Conservation (phyloP, 2,888 invertebrate genomes). For the Disparrhopalites patrizii region DNA sequence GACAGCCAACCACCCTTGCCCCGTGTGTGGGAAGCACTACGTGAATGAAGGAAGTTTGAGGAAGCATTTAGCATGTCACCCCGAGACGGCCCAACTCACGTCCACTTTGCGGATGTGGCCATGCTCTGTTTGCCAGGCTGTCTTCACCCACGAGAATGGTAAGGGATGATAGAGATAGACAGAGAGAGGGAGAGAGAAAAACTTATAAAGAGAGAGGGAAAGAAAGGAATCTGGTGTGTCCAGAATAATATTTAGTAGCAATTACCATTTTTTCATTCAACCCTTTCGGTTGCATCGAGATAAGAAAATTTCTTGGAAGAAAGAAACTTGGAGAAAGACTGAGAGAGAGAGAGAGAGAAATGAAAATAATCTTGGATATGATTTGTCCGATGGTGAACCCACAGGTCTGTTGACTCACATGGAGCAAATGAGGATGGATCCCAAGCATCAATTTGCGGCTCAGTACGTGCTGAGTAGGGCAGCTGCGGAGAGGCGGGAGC, state of each 20-base stretch:
- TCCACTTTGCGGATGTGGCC: conserved; percentile 88
- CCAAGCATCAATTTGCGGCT: conserved; percentile 91
- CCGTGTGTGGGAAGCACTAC: conserved; percentile 92
- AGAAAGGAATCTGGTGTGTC: too few relatives aligned
- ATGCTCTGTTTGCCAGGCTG: conserved; percentile 90
- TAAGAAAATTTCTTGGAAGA: neutral
- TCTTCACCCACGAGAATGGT: conserved; percentile 93
- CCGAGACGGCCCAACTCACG: conserved; percentile 80
- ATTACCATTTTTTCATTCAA: too few relatives aligned
- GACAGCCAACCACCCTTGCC: conserved; percentile 91
- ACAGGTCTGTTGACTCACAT: conserved; percentile 85
- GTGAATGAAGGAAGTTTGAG: conserved; percentile 89
- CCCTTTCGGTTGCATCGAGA: too few relatives aligned
- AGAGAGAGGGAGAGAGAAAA: too few relatives aligned
- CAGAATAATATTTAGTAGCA: neutral
- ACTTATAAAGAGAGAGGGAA: neutral
- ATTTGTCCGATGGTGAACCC: too few relatives aligned
- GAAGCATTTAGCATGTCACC: conserved; percentile 90
- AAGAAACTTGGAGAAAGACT: too few relatives aligned
- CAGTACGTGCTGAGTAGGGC: conserved; percentile 87
- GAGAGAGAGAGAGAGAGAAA: too few relatives aligned
- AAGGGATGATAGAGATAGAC: too few relatives aligned
- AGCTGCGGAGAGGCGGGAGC: conserved; percentile 81
- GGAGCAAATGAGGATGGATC: conserved; percentile 96
- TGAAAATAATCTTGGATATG: too few relatives aligned